Evolutionary conservation across 1,140 invertebrate genomes (phyloP), one percentile per base, ranked within the genome.

Genomic region (Zaprionus camerounensis): DNA sequence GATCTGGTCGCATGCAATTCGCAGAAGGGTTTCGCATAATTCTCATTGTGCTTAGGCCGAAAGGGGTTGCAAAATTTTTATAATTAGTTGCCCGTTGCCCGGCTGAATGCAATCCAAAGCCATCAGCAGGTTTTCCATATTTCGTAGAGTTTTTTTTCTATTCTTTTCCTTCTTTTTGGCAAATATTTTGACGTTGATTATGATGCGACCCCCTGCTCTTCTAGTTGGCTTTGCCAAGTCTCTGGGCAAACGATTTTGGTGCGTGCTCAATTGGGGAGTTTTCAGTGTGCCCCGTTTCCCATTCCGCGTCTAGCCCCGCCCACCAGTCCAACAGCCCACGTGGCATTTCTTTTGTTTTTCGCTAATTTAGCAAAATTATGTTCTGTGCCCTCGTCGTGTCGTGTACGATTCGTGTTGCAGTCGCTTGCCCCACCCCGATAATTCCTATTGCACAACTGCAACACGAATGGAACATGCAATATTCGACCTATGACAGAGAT

Each of bases 281-380:
- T 91, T 91, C 71, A 65, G 51, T 46, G 20, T 31, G 41, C 31
- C 22, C 28, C 41, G 44, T 57, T 49, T 62, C 44, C 57, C 71
- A 57, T 63, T 46, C 59, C 49, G 20, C 17, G 11, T 24, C 12
- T 24, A 51, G 22, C 13, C 34, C 46, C 41, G 44, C 46, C 69
- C 20, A 62, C 49, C 41, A 71, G 65, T 41, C 66, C 59, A 53
- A 34, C 28, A 15, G 44, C 34, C 78, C 71, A 64, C 76, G 67
- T 63, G 82, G 64, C 75, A 79, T 77, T 90, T 86, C 86, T 91
- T 86, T 91, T 91, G 87, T 91, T 87, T 82, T 81, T 88, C 83
- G 88, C 78, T 91, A 91, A 91, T 91, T 91, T 91, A 91, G 88
- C 87, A 78, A 91, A 91, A 91, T 91, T 91, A 91, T 91, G 88